These are phyloP conservation scores for Tiliacea citrago DNA, from an alignment of 2,888 invertebrate genomes.

Conservation along the genomic window DNA sequence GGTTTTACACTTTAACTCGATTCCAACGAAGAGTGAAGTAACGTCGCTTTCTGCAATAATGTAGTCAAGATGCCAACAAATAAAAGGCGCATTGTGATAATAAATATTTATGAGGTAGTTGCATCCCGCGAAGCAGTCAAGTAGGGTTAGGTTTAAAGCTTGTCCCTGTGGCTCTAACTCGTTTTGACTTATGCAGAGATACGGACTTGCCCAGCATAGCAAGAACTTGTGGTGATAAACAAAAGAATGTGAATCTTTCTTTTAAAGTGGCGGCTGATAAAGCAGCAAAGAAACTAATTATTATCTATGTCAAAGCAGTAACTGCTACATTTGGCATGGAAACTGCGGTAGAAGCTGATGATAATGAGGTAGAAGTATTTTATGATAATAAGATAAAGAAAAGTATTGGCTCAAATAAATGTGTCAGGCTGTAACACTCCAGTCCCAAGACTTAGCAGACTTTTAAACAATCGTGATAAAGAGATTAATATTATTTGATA, in stretches of 20 bases:
- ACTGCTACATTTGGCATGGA: not conserved
- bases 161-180: slow-evolving; percentile 25
- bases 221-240: slow-evolving; percentile 2
- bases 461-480: too few species aligned
- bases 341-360: not conserved
- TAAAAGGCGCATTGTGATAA: slow-evolving; percentile 40
- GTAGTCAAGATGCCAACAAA: slow-evolving; percentile 49
- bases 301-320: not conserved
- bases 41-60: slow-evolving; percentile 40
- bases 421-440: too few species aligned
- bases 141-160: slow-evolving; percentile 25
- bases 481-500: too few species aligned
- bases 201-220: not conserved
- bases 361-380: too few species aligned
- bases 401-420: not conserved
- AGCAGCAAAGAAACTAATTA: not conserved
- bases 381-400: not conserved
- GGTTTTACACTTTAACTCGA: slow-evolving; percentile 45
- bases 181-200: slow-evolving; percentile 24
- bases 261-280: not conserved
- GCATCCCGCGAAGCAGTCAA: slow-evolving; percentile 34
- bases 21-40: slow-evolving; percentile 47
- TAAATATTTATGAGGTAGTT: slow-evolving; percentile 49
- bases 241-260: not conserved
- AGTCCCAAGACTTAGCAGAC: too few species aligned